Evolutionary conservation across 2,888 invertebrate species (phyloP).

Genomic region (Serripes groenlandicus): DNA sequence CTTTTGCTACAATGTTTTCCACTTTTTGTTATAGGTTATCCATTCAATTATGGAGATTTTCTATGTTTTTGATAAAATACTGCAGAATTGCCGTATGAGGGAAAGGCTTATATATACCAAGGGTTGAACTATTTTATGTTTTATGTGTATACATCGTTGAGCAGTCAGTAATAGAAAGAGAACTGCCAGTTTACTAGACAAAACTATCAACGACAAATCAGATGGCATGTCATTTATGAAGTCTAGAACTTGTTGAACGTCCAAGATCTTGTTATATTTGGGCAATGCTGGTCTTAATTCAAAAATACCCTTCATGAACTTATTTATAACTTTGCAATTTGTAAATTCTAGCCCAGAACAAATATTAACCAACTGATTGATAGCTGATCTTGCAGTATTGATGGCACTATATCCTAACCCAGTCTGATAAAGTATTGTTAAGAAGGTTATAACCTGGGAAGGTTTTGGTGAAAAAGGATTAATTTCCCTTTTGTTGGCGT

Average conservation of each 20-base stretch:
- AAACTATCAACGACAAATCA: not conserved
- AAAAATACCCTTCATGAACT: conserved; percentile 5
- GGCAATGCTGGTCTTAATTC: not conserved
- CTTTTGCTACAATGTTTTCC: too few species aligned
- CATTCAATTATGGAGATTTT: too few species aligned
- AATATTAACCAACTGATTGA: conserved; percentile 18
- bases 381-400: too few species aligned
- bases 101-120: too few species aligned
- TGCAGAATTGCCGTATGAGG: too few species aligned
- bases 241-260: not conserved
- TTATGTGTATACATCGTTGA: too few species aligned
- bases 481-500: conserved; percentile 8
- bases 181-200: not conserved
- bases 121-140: too few species aligned
- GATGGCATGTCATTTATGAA: too few species aligned
- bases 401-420: conserved; percentile 19
- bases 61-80: too few species aligned
- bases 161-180: too few species aligned
- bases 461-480: conserved; percentile 9
- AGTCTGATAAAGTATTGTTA: conserved; percentile 11
- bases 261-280: not conserved
- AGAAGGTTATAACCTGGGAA: conserved; percentile 9
- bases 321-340: not conserved
- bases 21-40: too few species aligned
- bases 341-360: not conserved